These are phyloP conservation scores for Lepidurus packardi DNA, from an alignment of 1,140 invertebrate species.

Conservation along the genomic window DNA sequence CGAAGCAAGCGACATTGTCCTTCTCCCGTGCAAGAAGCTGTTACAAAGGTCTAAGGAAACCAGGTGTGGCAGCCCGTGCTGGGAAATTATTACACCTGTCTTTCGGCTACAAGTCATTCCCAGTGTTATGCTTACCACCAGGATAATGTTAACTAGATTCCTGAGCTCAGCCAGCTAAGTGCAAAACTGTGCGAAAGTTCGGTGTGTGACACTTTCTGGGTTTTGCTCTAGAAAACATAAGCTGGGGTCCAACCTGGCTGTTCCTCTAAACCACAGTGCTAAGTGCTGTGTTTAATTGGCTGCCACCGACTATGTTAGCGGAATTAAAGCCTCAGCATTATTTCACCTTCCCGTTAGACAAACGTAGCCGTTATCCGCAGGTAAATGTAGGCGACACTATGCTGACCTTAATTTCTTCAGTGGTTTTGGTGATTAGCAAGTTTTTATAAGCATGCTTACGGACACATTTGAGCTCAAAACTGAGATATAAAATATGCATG, in stretches of 20 bases:
- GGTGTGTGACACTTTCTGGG: too few species aligned
- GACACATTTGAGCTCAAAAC: too few species aligned
- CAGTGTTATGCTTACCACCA: not conserved
- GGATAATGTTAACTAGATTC: too few species aligned
- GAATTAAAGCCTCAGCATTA: not conserved
- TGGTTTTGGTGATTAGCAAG: too few species aligned
- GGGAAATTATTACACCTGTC: not conserved
- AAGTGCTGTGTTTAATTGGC: not conserved
- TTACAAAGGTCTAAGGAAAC: conserved; percentile 7
- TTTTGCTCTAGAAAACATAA: not conserved
- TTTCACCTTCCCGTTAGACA: conserved; percentile 8
- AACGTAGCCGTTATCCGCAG: conserved; percentile 9
- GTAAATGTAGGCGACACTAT: not conserved
- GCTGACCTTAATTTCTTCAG: not conserved
- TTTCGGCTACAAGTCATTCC: not conserved
- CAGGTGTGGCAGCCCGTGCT: conserved; percentile 10
- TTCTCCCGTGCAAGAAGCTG: conserved; percentile 5
- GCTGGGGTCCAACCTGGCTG: not conserved
- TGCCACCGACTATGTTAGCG: not conserved
- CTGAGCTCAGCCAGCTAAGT: too few species aligned
- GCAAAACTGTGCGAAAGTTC: too few species aligned
- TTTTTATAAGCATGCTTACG: too few species aligned
- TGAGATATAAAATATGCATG: not conserved
- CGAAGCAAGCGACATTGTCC: conserved; percentile 14
- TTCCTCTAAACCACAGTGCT: not conserved